Percentiles rank a stretch among this genome's conserved stretches.
phyloP scores from a whole-genome alignment of 2,797 vertebrate genomes.

The Acomys russatus region DNA sequence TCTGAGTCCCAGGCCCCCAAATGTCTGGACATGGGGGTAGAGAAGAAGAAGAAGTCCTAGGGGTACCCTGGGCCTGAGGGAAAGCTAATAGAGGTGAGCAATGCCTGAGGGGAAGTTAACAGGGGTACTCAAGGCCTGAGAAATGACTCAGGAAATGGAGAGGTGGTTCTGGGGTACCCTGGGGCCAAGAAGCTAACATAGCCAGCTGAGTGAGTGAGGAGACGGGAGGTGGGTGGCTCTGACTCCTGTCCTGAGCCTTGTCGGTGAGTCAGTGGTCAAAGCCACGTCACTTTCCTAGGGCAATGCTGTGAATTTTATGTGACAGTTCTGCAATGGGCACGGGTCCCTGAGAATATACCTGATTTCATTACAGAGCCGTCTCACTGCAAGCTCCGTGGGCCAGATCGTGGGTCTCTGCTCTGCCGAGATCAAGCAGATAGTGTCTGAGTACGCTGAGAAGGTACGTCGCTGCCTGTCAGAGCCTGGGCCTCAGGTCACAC shows the following conservation, averaged over 20 bases:
- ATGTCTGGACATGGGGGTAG: neutral
- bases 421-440: conserved; percentile 97
- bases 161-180: too few relatives aligned
- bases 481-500: neutral
- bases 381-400: conserved; percentile 96
- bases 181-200: neutral
- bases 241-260: neutral
- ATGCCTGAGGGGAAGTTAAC: neutral
- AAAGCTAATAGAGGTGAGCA: neutral
- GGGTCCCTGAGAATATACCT: neutral
- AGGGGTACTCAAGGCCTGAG: neutral
- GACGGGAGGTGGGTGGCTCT: neutral
- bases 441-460: conserved; percentile 97
- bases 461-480: conserved; percentile 86
- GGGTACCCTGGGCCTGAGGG: neutral
- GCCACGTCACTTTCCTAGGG: neutral
- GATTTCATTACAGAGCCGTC: conserved; percentile 91
- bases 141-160: neutral
- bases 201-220: neutral
- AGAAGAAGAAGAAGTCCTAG: neutral
- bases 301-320: neutral
- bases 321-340: neutral
- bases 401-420: conserved; percentile 98
- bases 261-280: neutral
- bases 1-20: neutral